Evolutionary conservation across 2,797 vertebrate species (phyloP), one percentile per base, ranked within the genome.

Genomic region (Oceanodroma leucorhoa): DNA sequence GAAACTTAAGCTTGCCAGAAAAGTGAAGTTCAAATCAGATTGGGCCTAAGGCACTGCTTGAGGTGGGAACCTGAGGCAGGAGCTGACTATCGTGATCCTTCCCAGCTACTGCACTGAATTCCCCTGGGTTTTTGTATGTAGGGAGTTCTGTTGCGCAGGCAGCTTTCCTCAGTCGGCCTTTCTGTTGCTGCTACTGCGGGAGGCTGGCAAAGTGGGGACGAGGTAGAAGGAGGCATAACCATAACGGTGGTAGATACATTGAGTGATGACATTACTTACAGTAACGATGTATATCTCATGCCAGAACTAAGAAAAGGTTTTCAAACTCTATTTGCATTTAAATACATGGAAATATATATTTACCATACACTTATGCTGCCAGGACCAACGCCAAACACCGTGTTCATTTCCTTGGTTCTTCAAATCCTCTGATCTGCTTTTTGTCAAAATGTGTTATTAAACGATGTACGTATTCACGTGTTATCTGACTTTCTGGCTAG

Each of bases 401-500:
- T 36, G 32, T 72, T 86, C 2, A 34, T 86, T 71, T 62, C 30
- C 32, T 85, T 58, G 30, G 36, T 69, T 83, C 87, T 58, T 75
- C 77, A 67, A 61, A 32, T 75, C 57, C 72, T 69, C 23, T 3
- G n/a, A 61, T 72, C 85, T 88, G 85, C 40, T 90, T 43, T 78
- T 90, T 91, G 57, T 91, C 91, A 58, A 20, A 26, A 53, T 1
- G 0, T 16, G 19, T 71, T 62, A 30, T 48, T 81, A 40, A 57
- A 57, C n/a, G 76, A 30, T 60, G 55, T 51, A 53, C 1, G 0
- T 54, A 32, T 61, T 69, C 79, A 61, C 19, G 5, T 2, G 6
- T 86, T 48, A n/a, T 67, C 72, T 81, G 69, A 41, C 69, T 86
- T 85, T 48, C 67, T 85, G 76, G 64, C 69, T 84, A 41, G 87